Percentiles rank a stretch among this genome's conserved stretches.
Evolutionary conservation across 1,140 invertebrate genomes (phyloP).

Genomic region (Drosophila guanche): DNA sequence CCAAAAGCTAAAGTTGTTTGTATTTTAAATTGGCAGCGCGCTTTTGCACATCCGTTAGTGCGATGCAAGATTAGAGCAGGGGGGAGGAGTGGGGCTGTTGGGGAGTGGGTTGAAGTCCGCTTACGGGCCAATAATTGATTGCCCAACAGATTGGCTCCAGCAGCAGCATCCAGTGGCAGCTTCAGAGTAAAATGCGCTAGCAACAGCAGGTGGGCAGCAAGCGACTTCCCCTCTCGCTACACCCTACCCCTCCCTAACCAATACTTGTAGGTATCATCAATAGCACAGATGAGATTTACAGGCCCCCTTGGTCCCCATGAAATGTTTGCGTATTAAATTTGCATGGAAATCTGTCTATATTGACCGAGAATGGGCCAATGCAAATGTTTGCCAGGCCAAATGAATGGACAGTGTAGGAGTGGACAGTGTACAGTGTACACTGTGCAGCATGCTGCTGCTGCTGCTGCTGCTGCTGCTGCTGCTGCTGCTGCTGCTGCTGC

Average conservation of each 20-base stretch:
- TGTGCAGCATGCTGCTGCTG: slow-evolving; percentile 12
- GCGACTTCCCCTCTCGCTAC: background rate
- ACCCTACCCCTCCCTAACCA: background rate
- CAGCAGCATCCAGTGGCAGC: slow-evolving; percentile 31
- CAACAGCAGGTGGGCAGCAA: slow-evolving; percentile 30
- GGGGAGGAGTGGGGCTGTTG: background rate
- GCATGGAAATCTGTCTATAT: slow-evolving; percentile 84
- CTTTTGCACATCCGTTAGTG: slow-evolving; percentile 74
- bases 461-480: slow-evolving; percentile 8
- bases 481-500: too few relatives aligned
- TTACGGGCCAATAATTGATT: slow-evolving; percentile 74
- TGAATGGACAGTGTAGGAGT: slow-evolving; percentile 62
- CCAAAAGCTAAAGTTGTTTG: slow-evolving; percentile 69
- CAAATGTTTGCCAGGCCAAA: slow-evolving; percentile 79
- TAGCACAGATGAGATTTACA: slow-evolving; percentile 82
- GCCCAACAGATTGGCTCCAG: slow-evolving; percentile 66
- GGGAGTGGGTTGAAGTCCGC: background rate
- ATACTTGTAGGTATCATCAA: slow-evolving; percentile 38
- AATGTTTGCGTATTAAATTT: slow-evolving; percentile 84
- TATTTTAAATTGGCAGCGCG: slow-evolving; percentile 78
- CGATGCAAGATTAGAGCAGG: slow-evolving; percentile 33
- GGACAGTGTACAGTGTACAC: slow-evolving; percentile 36
- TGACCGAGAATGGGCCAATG: slow-evolving; percentile 82
- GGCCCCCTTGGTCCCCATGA: slow-evolving; percentile 41
- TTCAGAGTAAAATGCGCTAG: slow-evolving; percentile 42